Base-by-base conservation (phyloP, 2,888 invertebrate species). In the Caenorhabditis sinica region DNA sequence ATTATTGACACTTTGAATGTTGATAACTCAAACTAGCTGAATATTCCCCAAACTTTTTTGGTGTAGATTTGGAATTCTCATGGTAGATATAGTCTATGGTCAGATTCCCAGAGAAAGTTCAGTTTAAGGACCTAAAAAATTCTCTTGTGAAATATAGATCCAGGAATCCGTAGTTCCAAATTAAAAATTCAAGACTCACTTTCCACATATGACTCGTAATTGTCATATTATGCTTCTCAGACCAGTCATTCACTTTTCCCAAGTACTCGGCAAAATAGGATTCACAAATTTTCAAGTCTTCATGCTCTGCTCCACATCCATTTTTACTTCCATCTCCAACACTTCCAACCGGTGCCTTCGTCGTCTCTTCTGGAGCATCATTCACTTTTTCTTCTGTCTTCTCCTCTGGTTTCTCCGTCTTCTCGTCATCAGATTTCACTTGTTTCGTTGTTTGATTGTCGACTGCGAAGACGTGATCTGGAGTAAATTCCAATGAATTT, bases 241-340 rank as follows among this genome's bases (percentile, higher is more conserved):
- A 86, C 89, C 89, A 89, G 30, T 88, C 87, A 11, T 74, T 65
- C 0, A 88, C 89, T 80, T 89, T 89, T 28, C 77, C 82, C 30
- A 89, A 66, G 65, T 89, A 89, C 30, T 89, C 89, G n/a, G 63
- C 73, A 58, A 89, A 89, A 73, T 89, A 89, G 3, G 86, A 82
- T 15, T 88, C 82, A 73, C 89, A 89, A 56, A 89, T 83, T 33
- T 85, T 81, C 75, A 89, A 81, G 72, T 89, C 89, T 40, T 86
- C 82, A 51, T 88, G 87, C 25, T 83, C 83, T 2, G 75, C 65
- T 23, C 85, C 77, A 69, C 88, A 88, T n/a, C 79, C 84, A 49
- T 76, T 63, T 45, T 68, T 82, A 4, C 11, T 25, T 69, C 69
- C 53, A 40, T 69, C 40, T 53, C 56, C 68, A 23, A 53, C 49